A percentile compares a stretch with the other conserved stretches of the same genome.
These are phyloP conservation scores for Mustela lutreola DNA, from an alignment of 2,113 vertebrate species.

Conservation along the genomic window DNA sequence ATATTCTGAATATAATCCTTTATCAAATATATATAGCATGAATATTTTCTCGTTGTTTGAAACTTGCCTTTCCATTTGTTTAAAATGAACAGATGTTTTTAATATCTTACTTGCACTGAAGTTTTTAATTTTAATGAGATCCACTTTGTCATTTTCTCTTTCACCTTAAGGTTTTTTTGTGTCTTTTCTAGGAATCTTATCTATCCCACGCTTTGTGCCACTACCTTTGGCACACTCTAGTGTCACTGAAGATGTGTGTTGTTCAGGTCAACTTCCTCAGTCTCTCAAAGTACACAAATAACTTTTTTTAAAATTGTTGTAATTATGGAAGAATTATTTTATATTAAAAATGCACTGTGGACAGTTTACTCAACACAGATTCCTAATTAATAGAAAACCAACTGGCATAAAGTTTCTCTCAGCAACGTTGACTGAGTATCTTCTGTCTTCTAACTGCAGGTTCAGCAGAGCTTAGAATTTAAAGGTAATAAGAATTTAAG, in stretches of 20 bases:
- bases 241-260: background rate
- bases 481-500: background rate
- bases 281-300: background rate
- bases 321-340: background rate
- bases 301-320: background rate
- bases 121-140: background rate
- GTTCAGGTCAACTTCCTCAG: background rate
- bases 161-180: background rate
- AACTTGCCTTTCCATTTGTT: background rate
- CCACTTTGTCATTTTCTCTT: background rate
- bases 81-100: slow-evolving; percentile 24
- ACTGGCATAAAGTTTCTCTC: background rate
- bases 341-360: background rate
- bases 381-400: slow-evolving; percentile 10
- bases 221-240: background rate
- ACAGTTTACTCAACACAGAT: background rate
- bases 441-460: background rate
- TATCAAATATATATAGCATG: background rate
- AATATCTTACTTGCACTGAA: slow-evolving; percentile 31
- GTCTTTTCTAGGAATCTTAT: background rate
- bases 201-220: background rate
- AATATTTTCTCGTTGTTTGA: background rate
- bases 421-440: background rate
- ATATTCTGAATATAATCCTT: background rate
- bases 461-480: background rate